A percentile compares a stretch with the other conserved stretches of the same genome.
These are phyloP conservation scores for Speoplatyrhinus poulsoni DNA, from an alignment of 2,113 vertebrate genomes.

Conservation along the genomic window DNA sequence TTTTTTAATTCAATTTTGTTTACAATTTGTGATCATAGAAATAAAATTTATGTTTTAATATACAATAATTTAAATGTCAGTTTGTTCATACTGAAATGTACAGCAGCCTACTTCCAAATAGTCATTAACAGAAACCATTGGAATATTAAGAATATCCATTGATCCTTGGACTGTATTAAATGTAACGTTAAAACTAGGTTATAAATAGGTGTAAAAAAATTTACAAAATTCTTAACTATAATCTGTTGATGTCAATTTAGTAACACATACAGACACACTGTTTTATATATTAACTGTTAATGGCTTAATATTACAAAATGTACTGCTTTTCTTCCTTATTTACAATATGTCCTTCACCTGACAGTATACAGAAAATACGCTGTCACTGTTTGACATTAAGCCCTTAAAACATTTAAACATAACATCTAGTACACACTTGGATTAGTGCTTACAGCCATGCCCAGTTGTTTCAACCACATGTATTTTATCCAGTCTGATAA, in stretches of 20 bases:
- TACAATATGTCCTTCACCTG: slow-evolving; percentile 39
- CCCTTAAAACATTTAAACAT: slow-evolving; percentile 1
- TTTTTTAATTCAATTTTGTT: slow-evolving; percentile 16
- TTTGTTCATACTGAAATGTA: neutral
- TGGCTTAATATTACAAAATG: slow-evolving; percentile 21
- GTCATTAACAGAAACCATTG: no score
- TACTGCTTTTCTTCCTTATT: slow-evolving; percentile 11
- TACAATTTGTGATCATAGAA: slow-evolving; percentile 45
- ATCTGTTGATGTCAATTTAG: neutral
- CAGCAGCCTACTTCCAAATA: no score
- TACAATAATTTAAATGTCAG: neutral
- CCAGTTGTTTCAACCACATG: no score
- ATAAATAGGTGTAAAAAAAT: no score
- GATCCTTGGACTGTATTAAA: no score
- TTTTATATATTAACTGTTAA: slow-evolving; percentile 18
- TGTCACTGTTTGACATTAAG: slow-evolving; percentile 8
- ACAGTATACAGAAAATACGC: slow-evolving; percentile 15
- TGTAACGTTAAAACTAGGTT: no score
- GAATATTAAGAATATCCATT: no score
- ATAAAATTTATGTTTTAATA: slow-evolving; percentile 51
- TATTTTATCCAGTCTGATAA: no score
- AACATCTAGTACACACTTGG: no score
- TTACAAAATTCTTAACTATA: no score
- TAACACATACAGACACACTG: neutral
- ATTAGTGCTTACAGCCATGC: no score